phyloP scores from a whole-genome alignment of 2,797 vertebrate genomes.

The Silurus aristotelis region DNA sequence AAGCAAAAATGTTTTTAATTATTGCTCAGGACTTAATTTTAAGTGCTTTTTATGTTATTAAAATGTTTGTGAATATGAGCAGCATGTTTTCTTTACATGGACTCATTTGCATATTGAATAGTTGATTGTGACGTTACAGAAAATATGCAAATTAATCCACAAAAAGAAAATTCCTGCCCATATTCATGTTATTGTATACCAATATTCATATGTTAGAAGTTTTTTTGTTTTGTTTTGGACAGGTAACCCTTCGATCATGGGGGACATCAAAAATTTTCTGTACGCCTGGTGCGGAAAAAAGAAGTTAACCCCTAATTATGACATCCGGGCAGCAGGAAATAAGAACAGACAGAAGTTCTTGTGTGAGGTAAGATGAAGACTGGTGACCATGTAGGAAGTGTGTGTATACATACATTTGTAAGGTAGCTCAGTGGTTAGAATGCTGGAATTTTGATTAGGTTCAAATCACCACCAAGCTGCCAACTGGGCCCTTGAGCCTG shows the following conservation, averaged over 20 bases:
- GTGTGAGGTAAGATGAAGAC: slow-evolving; percentile 81
- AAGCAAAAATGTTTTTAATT: too few relatives aligned
- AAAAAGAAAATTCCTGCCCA: not conserved
- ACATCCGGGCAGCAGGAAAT: slow-evolving; percentile 87
- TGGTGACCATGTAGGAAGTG: too few relatives aligned
- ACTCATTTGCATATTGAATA: not conserved
- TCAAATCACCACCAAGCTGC: too few relatives aligned
- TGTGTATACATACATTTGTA: too few relatives aligned
- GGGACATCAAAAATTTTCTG: slow-evolving; percentile 92
- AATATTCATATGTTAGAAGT: too few relatives aligned
- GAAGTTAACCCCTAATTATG: slow-evolving; percentile 86
- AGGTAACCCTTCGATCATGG: slow-evolving; percentile 74
- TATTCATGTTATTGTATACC: not conserved
- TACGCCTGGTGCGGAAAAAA: slow-evolving; percentile 95
- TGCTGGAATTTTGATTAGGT: too few relatives aligned
- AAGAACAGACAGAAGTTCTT: slow-evolving; percentile 90
- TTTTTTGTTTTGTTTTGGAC: not conserved
- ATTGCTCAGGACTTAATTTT: too few relatives aligned
- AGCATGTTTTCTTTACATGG: not conserved
- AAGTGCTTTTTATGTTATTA: not conserved
- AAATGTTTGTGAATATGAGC: too few relatives aligned
- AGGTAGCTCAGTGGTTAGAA: too few relatives aligned
- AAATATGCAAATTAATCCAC: not conserved
- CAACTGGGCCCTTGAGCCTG: too few relatives aligned
- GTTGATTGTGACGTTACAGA: not conserved